phyloP scores from a whole-genome alignment of 2,888 invertebrate genomes.

The Drosophila borborema region DNA sequence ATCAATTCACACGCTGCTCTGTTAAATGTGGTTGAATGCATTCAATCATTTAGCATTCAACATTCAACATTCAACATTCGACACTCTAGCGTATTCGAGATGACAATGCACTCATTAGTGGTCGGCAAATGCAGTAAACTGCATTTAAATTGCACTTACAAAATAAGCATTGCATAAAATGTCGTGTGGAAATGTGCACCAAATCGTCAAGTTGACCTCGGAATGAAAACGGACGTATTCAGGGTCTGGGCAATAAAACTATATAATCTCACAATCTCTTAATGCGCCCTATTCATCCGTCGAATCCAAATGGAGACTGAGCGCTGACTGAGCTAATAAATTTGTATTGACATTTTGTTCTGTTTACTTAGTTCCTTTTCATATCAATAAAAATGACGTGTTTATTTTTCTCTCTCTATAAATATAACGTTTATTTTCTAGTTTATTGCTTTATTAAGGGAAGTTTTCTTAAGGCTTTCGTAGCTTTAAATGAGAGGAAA shows the following conservation, averaged over 20 bases:
- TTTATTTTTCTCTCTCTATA: not conserved
- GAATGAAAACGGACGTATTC: not conserved
- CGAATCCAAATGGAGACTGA: not conserved
- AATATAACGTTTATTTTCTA: not conserved
- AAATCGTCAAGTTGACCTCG: slow-evolving; percentile 26
- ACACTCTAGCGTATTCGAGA: slow-evolving; percentile 8
- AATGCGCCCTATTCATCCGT: not conserved
- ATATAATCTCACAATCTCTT: slow-evolving; percentile 12
- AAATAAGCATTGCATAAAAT: slow-evolving; percentile 21
- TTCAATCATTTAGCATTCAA: slow-evolving; percentile 45
- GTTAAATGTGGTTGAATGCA: slow-evolving; percentile 43
- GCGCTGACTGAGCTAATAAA: not conserved
- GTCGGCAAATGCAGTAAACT: slow-evolving; percentile 17
- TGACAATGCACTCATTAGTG: slow-evolving; percentile 74
- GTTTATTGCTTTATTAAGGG: not conserved
- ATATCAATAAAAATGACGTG: slow-evolving; percentile 1
- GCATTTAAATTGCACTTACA: slow-evolving; percentile 48
- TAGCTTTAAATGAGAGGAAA: not conserved
- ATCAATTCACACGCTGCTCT: slow-evolving; percentile 57
- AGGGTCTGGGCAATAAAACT: slow-evolving; percentile 1
- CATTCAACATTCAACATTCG: slow-evolving; percentile 3
- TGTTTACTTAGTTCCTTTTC: not conserved
- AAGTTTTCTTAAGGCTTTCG: not conserved
- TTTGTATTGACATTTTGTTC: not conserved
- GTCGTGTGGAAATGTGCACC: slow-evolving; percentile 17